Percentiles rank a stretch among this genome's conserved stretches.
Evolutionary conservation across 2,888 invertebrate genomes (phyloP).

Genomic region (Pyrrhia umbra): DNA sequence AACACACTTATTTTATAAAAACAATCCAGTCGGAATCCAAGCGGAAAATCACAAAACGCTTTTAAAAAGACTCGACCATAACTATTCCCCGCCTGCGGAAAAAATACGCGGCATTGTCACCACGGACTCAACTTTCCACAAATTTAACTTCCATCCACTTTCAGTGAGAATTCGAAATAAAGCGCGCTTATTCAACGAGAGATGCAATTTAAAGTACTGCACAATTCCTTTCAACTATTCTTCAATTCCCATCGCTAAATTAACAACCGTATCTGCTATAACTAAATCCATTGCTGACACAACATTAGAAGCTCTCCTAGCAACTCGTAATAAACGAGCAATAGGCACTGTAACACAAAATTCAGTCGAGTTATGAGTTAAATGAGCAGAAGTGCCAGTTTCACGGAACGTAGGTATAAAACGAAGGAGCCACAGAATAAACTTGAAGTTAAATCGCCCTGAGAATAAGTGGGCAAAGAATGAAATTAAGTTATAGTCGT

Average conservation of each 20-base stretch:
- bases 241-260: conserved; percentile 19
- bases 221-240: conserved; percentile 55
- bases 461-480: conserved; percentile 61
- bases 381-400: conserved; percentile 56
- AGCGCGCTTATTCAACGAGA: conserved; percentile 57
- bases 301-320: not conserved
- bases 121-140: conserved; percentile 51
- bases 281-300: conserved; percentile 43
- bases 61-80: conserved; percentile 20
- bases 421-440: conserved; percentile 57
- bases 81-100: conserved; percentile 5
- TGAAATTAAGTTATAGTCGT: conserved; percentile 45
- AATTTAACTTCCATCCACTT: conserved; percentile 57
- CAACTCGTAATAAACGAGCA: conserved; percentile 36
- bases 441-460: conserved; percentile 61
- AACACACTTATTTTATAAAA: not conserved
- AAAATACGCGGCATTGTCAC: conserved; percentile 36
- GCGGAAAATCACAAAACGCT: conserved; percentile 3
- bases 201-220: conserved; percentile 66
- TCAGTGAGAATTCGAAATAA: conserved; percentile 54
- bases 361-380: conserved; percentile 39
- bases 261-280: conserved; percentile 24
- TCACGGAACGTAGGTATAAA: conserved; percentile 50
- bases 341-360: conserved; percentile 35
- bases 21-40: not conserved